Evolutionary conservation across 2,797 vertebrate species (phyloP).

Genomic region (Pteropus rufus): DNA sequence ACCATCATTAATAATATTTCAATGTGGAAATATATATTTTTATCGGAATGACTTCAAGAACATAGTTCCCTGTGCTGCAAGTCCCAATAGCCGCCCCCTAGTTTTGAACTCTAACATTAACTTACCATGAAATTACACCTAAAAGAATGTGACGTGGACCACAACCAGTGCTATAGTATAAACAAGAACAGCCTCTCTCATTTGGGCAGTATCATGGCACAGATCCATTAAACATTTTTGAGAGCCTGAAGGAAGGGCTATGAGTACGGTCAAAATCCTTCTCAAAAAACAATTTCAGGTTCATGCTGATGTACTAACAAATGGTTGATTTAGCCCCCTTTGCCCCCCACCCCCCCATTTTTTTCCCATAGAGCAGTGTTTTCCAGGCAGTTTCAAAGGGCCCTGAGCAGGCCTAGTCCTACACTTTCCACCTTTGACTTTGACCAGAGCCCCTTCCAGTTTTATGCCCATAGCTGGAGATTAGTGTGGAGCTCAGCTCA

Average conservation of each 20-base stretch:
- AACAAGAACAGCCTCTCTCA: neutral
- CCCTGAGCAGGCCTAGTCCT: neutral
- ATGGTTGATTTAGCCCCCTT: neutral
- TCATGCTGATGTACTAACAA: neutral
- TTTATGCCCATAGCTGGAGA: neutral
- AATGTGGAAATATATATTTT: neutral
- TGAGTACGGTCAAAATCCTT: neutral
- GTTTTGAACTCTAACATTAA: neutral
- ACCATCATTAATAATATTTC: neutral
- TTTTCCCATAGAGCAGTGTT: neutral
- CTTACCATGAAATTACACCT: neutral
- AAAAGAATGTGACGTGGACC: neutral
- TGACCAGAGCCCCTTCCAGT: neutral
- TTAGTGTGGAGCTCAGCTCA: neutral
- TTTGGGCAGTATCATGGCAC: neutral
- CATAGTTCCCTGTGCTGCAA: neutral
- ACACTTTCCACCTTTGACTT: neutral
- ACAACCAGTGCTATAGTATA: neutral
- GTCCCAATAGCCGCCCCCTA: too few relatives aligned
- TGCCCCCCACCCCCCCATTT: neutral
- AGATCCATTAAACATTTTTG: neutral
- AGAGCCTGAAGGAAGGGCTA: neutral
- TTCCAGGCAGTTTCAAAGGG: neutral
- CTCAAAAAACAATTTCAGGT: neutral
- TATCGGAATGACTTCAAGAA: neutral